phyloP scores from a whole-genome alignment of 2,888 invertebrate species.

The Noctuana brunneofusca region DNA sequence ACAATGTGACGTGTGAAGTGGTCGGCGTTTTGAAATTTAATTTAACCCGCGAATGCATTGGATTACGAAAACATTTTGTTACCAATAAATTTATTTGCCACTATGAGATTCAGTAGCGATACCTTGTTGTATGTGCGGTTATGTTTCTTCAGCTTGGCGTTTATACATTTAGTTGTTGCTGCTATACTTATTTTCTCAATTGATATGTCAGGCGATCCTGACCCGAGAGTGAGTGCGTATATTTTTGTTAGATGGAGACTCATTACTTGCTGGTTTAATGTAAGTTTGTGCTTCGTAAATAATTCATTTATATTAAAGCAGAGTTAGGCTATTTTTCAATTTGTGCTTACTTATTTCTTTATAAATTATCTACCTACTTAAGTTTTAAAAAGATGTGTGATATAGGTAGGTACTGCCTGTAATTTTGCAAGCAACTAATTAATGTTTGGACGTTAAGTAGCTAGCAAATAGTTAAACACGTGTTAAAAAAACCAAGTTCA shows the following conservation, averaged over 20 bases:
- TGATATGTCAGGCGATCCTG: conserved; percentile 52
- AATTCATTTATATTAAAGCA: not conserved
- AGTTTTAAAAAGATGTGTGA: too few relatives aligned
- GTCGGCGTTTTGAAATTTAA: conserved; percentile 8
- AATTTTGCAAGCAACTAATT: too few relatives aligned
- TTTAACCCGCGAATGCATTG: conserved; percentile 1
- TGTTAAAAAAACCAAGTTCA: too few relatives aligned
- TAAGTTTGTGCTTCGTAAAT: conserved; percentile 43
- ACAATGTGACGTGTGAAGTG: conserved; percentile 1
- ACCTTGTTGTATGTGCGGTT: conserved; percentile 39
- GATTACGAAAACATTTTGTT: not conserved
- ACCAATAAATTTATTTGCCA: not conserved
- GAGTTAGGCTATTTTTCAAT: too few relatives aligned
- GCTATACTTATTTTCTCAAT: conserved; percentile 49
- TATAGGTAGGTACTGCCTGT: too few relatives aligned
- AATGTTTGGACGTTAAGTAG: too few relatives aligned
- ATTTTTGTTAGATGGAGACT: conserved; percentile 50
- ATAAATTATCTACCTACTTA: too few relatives aligned
- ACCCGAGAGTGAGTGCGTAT: conserved; percentile 50
- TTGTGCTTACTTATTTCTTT: too few relatives aligned
- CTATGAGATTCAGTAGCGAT: conserved; percentile 33
- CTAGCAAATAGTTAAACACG: too few relatives aligned
- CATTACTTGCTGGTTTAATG: conserved; percentile 61
- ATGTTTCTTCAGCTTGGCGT: conserved; percentile 41
- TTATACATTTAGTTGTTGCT: conserved; percentile 47